Conservation (phyloP, 2,797 vertebrate species). For the Pipistrellus kuhlii region DNA sequence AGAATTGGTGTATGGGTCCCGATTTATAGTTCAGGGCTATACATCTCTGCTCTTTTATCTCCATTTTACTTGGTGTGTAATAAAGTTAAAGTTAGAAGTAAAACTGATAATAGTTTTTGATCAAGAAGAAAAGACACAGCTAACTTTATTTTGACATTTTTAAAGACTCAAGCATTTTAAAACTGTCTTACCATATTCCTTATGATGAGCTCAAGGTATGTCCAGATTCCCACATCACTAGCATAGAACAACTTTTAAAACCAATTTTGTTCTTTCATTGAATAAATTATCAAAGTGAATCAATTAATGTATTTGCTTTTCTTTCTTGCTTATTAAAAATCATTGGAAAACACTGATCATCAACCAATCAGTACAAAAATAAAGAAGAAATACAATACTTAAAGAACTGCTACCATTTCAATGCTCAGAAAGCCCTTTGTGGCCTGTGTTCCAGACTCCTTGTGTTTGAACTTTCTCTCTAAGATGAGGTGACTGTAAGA, state of each 20-base stretch:
- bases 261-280: neutral
- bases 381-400: constrained; percentile 35
- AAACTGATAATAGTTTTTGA: constrained; percentile 22
- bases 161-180: constrained; percentile 30
- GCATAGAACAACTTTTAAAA: constrained; percentile 36
- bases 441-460: neutral
- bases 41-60: neutral
- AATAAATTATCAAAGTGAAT: constrained; percentile 31
- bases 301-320: neutral
- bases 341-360: neutral
- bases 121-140: neutral
- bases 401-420: neutral
- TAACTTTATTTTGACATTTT: neutral
- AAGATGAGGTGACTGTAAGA: neutral
- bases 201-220: neutral
- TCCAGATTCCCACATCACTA: neutral
- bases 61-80: neutral
- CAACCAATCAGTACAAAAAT: neutral
- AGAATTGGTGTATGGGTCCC: neutral
- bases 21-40: neutral
- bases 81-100: neutral
- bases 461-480: neutral
- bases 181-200: constrained; percentile 15
- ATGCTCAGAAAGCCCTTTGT: neutral
- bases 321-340: neutral